Evolutionary conservation across 2,113 vertebrate species (phyloP).

Genomic region (Ceuthmochares aereus): DNA sequence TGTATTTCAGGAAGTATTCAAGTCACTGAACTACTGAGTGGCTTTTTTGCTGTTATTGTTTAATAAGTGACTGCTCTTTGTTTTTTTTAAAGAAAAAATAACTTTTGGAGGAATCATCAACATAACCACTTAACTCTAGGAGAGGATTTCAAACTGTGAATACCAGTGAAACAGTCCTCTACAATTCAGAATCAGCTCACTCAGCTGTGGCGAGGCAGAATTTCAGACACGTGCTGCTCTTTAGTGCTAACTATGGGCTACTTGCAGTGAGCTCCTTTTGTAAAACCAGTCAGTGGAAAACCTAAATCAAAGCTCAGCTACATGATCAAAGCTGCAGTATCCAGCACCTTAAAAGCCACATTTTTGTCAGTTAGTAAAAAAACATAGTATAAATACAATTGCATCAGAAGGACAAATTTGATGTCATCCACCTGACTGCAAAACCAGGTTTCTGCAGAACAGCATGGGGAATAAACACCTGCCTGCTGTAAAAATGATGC

Average conservation of each 20-base stretch:
- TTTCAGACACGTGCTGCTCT: neutral
- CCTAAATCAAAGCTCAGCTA: neutral
- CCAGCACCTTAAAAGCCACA: neutral
- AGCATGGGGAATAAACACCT: neutral
- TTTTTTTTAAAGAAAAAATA: neutral
- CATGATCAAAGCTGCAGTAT: neutral
- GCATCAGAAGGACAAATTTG: neutral
- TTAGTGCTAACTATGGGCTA: neutral
- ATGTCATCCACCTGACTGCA: neutral
- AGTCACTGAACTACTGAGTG: neutral
- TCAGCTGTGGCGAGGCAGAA: neutral
- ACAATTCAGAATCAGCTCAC: neutral
- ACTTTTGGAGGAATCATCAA: neutral
- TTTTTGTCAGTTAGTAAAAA: neutral
- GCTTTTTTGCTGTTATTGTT: neutral
- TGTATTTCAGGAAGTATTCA: neutral
- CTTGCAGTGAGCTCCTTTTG: neutral
- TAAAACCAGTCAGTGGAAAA: neutral
- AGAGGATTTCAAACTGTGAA: neutral
- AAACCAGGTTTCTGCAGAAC: neutral
- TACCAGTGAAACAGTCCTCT: neutral
- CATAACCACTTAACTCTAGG: neutral
- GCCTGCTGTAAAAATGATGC: neutral
- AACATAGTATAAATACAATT: neutral
- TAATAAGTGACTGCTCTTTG: neutral